Percentiles rank a stretch among this genome's conserved stretches.
These are phyloP conservation scores for Trichonephila inaurata DNA, from an alignment of 1,140 invertebrate species.

Conservation along the genomic window DNA sequence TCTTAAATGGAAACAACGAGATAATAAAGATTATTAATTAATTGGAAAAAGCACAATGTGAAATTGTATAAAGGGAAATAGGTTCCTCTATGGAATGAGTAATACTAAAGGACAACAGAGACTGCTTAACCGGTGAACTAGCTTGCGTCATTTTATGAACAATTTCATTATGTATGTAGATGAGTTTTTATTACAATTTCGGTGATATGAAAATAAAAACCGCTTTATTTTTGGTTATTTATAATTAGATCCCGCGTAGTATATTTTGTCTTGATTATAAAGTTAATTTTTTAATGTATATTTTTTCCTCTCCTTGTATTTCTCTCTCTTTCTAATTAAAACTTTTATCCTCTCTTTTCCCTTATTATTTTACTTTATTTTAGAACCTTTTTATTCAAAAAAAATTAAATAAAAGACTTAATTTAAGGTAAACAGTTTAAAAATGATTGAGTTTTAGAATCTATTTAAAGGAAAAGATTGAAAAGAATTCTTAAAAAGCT, in stretches of 20 bases:
- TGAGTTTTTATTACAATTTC: neutral
- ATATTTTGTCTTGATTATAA: neutral
- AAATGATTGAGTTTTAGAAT: too few relatives aligned
- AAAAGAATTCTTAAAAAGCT: too few relatives aligned
- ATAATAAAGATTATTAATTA: neutral
- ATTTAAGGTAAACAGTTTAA: too few relatives aligned
- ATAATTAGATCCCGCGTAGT: neutral
- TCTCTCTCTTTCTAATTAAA: too few relatives aligned
- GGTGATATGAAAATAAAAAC: neutral
- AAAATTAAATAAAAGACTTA: too few relatives aligned
- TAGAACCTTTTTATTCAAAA: too few relatives aligned
- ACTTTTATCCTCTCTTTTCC: too few relatives aligned
- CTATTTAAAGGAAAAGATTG: too few relatives aligned
- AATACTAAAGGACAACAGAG: neutral
- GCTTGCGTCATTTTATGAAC: neutral
- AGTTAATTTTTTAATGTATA: too few relatives aligned
- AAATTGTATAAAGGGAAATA: neutral
- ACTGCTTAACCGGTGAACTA: neutral
- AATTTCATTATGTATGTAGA: neutral
- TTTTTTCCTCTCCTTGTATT: too few relatives aligned
- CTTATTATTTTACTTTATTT: too few relatives aligned
- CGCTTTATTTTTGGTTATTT: neutral
- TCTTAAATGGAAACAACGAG: neutral
- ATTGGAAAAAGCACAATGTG: neutral
- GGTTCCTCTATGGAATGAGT: neutral